Evolutionary conservation across 2,113 vertebrate genomes (phyloP).

Genomic region (Martes martes): DNA sequence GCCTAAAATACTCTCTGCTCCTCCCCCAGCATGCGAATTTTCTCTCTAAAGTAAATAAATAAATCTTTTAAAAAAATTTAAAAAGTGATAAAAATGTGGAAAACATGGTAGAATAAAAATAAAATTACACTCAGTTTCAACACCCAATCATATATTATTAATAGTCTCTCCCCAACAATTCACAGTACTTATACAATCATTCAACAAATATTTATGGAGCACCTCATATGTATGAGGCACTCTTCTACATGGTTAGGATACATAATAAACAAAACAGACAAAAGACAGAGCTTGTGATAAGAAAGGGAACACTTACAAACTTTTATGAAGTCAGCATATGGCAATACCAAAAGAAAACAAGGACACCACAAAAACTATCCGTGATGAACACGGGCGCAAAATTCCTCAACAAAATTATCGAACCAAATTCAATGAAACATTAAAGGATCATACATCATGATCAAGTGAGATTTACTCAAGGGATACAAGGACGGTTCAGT

Average conservation of each 20-base stretch:
- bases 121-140: neutral
- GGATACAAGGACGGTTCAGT: neutral
- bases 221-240: neutral
- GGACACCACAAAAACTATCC: neutral
- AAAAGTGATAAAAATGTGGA: neutral
- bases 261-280: neutral
- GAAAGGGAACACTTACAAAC: neutral
- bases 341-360: neutral
- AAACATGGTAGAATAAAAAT: neutral
- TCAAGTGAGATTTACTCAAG: neutral
- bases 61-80: neutral
- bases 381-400: neutral
- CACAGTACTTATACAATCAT: neutral
- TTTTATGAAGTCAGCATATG: neutral
- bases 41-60: too few species aligned
- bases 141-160: neutral
- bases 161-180: neutral
- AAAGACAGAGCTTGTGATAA: neutral
- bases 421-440: neutral
- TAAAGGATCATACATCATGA: neutral
- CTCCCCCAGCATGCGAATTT: neutral
- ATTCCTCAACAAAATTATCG: neutral
- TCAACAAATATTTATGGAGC: neutral
- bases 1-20: neutral
- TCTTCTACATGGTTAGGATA: neutral